These are phyloP conservation scores for Lamellibrachia columna DNA, from an alignment of 2,888 invertebrate genomes.

Conservation along the genomic window DNA sequence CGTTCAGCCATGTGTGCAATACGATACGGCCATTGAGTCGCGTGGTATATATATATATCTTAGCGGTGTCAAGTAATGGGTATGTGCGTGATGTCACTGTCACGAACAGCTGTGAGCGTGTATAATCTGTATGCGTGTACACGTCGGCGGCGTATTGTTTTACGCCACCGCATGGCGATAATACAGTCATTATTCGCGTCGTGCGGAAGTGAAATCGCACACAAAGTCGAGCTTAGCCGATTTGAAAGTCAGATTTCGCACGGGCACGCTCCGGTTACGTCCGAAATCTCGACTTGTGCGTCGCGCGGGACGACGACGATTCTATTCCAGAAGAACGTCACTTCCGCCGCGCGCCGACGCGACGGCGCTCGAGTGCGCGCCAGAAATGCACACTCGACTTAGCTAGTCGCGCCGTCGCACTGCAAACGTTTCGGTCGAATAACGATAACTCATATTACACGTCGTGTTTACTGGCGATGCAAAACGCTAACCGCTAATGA, in stretches of 20 bases:
- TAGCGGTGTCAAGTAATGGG: neutral
- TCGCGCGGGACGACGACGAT: neutral
- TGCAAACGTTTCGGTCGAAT: conserved; percentile 9
- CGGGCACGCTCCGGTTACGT: neutral
- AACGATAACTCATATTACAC: neutral
- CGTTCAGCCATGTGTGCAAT: neutral
- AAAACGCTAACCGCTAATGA: neutral
- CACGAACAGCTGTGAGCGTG: neutral
- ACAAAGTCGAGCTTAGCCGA: neutral
- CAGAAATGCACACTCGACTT: neutral
- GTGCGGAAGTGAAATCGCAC: conserved; percentile 3
- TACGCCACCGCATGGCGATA: neutral
- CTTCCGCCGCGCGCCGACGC: neutral
- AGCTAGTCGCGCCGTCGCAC: neutral
- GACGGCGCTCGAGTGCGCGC: neutral
- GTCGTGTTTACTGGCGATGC: conserved; percentile 4
- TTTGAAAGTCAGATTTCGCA: neutral
- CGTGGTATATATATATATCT: neutral
- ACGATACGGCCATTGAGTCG: neutral
- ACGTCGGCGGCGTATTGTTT: neutral
- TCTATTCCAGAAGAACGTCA: neutral
- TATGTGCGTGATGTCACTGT: neutral
- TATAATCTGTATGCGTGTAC: neutral
- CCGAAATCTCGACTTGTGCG: conserved; percentile 1
- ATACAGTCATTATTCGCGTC: conserved; percentile 5